A percentile compares a stretch with the other conserved stretches of the same genome.
These are phyloP conservation scores for Halcyon leucocephala DNA, from an alignment of 2,797 vertebrate genomes.

Conservation along the genomic window DNA sequence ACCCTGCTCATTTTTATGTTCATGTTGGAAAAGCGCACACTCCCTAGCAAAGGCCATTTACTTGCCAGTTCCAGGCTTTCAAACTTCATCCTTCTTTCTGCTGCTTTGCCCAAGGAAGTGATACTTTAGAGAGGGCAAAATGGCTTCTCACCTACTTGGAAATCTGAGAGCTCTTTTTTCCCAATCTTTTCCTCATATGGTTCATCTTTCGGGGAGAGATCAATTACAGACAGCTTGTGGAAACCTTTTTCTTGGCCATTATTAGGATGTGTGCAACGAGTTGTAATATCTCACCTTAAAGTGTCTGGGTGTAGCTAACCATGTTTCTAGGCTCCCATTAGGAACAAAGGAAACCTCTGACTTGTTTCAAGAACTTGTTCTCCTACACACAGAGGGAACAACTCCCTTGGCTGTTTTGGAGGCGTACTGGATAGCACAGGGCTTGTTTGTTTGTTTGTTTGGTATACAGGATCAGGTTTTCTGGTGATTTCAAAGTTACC, in stretches of 20 bases:
- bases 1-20: neutral
- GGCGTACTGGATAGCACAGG: neutral
- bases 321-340: neutral
- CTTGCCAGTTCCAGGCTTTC: neutral
- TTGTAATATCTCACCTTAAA: neutral
- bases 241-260: neutral
- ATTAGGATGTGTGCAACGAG: neutral
- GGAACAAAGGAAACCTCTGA: neutral
- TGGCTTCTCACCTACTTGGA: neutral
- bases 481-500: neutral
- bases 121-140: neutral
- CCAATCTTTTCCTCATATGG: neutral
- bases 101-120: neutral
- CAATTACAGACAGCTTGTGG: neutral
- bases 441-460: neutral
- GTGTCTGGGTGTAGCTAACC: neutral
- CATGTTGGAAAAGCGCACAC: fast-evolving
- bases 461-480: neutral
- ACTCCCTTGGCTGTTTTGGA: neutral
- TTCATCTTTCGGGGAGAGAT: neutral
- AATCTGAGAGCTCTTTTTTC: neutral
- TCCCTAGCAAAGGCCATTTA: neutral
- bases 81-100: neutral
- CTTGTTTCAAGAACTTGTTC: neutral
- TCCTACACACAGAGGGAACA: fast-evolving